Conservation (phyloP, 2,888 invertebrate genomes). For the Aleiodes alternator region DNA sequence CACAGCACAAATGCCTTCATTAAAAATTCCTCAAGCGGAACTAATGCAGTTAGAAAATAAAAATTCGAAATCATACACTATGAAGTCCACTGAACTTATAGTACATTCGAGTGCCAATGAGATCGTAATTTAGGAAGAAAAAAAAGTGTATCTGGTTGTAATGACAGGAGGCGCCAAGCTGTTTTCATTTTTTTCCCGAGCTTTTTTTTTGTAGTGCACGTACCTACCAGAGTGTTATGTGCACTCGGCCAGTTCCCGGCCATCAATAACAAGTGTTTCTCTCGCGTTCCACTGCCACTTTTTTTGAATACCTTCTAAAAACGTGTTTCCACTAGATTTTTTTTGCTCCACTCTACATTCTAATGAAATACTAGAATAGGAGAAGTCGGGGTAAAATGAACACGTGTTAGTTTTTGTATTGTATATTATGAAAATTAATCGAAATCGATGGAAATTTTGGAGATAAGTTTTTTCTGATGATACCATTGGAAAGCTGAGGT, state of each 20-base stretch:
- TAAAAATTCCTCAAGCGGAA: constrained; percentile 25
- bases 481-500: too few species aligned
- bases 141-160: constrained; percentile 50
- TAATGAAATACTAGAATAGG: background rate
- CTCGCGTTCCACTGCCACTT: constrained; percentile 27
- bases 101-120: constrained; percentile 25
- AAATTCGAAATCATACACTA: constrained; percentile 37
- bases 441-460: too few species aligned
- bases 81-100: constrained; percentile 28
- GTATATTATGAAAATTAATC: too few species aligned
- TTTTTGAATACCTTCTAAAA: background rate
- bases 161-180: constrained; percentile 56
- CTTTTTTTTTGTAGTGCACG: constrained; percentile 11
- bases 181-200: background rate
- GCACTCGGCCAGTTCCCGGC: constrained; percentile 32
- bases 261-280: constrained; percentile 44
- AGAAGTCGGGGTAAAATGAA: too few species aligned
- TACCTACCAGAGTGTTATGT: constrained; percentile 36
- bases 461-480: too few species aligned
- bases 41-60: background rate
- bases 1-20: background rate
- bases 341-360: background rate
- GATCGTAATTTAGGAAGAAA: constrained; percentile 35
- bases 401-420: too few species aligned
- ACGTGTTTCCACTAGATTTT: constrained; percentile 27